These are phyloP conservation scores for Nyctereutes procyonoides DNA, from an alignment of 2,113 vertebrate species.

Conservation along the genomic window DNA sequence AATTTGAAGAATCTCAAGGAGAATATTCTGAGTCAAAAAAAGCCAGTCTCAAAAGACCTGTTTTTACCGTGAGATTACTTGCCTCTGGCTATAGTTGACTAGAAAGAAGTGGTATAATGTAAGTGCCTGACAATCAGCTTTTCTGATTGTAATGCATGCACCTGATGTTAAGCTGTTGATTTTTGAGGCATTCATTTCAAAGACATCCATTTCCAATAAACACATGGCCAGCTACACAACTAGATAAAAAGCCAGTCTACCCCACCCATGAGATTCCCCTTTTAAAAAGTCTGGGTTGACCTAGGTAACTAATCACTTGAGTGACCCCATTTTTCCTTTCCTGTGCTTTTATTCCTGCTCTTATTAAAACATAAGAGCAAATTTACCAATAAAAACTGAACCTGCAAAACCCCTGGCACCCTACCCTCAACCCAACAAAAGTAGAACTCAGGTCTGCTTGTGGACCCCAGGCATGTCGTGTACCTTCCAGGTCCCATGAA, in stretches of 20 bases:
- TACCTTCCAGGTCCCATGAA: not conserved
- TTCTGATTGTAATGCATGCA: not conserved
- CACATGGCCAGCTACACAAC: not conserved
- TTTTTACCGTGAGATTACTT: not conserved
- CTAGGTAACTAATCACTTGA: not conserved
- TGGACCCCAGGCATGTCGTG: too few species aligned
- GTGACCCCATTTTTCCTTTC: not conserved
- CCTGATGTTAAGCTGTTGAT: not conserved
- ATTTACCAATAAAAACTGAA: not conserved
- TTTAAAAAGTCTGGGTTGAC: not conserved
- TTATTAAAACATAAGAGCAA: not conserved
- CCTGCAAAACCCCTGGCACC: not conserved
- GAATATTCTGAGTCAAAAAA: not conserved
- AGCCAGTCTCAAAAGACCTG: not conserved
- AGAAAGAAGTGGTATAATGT: not conserved
- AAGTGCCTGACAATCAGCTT: not conserved
- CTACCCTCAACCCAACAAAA: not conserved
- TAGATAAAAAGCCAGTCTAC: not conserved
- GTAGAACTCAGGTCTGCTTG: not conserved
- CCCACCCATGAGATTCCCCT: not conserved
- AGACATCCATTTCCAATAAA: not conserved
- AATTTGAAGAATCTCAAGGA: constrained; percentile 7
- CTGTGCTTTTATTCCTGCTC: not conserved
- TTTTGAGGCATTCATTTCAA: not conserved
- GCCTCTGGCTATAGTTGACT: not conserved